Conservation (phyloP, 2,888 invertebrate species). For the Patella depressa region DNA sequence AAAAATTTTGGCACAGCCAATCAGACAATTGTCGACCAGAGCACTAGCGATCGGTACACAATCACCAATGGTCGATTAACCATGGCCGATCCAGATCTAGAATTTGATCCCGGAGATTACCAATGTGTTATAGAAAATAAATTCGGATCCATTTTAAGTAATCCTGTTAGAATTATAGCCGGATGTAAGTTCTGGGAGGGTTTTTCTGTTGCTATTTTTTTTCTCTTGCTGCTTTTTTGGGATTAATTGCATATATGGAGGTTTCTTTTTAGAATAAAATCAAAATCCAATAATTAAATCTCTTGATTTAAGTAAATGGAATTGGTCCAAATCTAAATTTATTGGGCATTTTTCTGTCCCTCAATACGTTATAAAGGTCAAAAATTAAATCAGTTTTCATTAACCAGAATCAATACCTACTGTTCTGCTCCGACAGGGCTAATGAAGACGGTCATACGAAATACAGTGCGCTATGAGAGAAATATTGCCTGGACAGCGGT, state of each 20-base stretch:
- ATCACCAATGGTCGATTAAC: constrained; percentile 92
- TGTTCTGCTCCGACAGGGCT: too few species aligned
- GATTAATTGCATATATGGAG: not conserved
- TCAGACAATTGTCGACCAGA: constrained; percentile 57
- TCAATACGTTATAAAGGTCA: too few species aligned
- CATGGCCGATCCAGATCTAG: constrained; percentile 84
- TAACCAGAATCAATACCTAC: too few species aligned
- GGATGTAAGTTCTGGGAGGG: constrained; percentile 74
- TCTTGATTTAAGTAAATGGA: too few species aligned
- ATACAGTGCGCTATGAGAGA: too few species aligned
- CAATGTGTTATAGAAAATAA: constrained; percentile 90
- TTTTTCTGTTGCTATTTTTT: not conserved
- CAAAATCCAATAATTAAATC: too few species aligned
- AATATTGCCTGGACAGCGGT: too few species aligned
- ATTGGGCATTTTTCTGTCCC: too few species aligned
- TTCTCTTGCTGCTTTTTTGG: not conserved
- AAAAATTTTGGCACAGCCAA: constrained; percentile 67
- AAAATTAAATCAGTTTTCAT: too few species aligned
- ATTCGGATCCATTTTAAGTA: constrained; percentile 89
- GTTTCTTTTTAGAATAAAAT: too few species aligned
- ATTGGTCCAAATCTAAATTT: too few species aligned
- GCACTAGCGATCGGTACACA: constrained; percentile 77
- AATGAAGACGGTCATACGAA: too few species aligned
- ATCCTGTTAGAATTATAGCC: constrained; percentile 88
- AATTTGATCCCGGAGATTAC: constrained; percentile 86